A percentile compares a stretch with the other conserved stretches of the same genome.
Conservation (phyloP, 2,113 vertebrate genomes). For the Pygoscelis adeliae region DNA sequence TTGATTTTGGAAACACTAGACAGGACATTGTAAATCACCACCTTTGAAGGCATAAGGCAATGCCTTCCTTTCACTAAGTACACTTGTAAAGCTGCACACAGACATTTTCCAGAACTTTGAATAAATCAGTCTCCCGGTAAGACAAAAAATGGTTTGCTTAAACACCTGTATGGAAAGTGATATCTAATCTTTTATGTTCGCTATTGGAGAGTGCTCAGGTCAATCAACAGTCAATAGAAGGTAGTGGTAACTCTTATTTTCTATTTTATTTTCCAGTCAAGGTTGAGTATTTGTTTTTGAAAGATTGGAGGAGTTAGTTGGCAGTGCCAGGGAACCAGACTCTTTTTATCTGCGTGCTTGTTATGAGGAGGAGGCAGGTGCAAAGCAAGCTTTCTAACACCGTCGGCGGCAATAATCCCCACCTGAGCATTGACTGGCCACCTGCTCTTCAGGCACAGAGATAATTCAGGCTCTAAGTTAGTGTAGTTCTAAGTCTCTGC, state of each 20-base stretch:
- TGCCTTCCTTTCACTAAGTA: constrained; percentile 51
- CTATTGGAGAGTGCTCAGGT: constrained; percentile 49
- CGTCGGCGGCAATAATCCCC: constrained; percentile 47
- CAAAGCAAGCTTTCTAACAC: constrained; percentile 55
- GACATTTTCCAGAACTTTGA: constrained; percentile 57
- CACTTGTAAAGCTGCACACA: constrained; percentile 35
- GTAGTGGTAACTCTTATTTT: constrained; percentile 53
- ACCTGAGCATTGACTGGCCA: constrained; percentile 71
- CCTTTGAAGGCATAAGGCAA: constrained; percentile 61
- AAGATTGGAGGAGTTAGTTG: constrained; percentile 38
- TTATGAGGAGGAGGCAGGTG: constrained; percentile 72
- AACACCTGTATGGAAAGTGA: constrained; percentile 75
- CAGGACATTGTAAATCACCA: constrained; percentile 55
- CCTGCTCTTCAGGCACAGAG: constrained; percentile 68
- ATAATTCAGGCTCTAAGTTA: constrained; percentile 69
- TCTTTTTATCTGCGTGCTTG: constrained; percentile 56
- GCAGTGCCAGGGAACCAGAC: constrained; percentile 45
- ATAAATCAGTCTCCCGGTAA: constrained; percentile 19
- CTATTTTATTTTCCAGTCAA: constrained; percentile 53
- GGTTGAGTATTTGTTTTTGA: constrained; percentile 60
- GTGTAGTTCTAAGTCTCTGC: constrained; percentile 12
- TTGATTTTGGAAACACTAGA: constrained; percentile 66
- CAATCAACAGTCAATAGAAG: constrained; percentile 53
- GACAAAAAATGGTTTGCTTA: constrained; percentile 59
- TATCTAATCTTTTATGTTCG: constrained; percentile 69